These are phyloP conservation scores for Lasioglossum albipes DNA, from an alignment of 1,140 invertebrate species.

Conservation along the genomic window DNA sequence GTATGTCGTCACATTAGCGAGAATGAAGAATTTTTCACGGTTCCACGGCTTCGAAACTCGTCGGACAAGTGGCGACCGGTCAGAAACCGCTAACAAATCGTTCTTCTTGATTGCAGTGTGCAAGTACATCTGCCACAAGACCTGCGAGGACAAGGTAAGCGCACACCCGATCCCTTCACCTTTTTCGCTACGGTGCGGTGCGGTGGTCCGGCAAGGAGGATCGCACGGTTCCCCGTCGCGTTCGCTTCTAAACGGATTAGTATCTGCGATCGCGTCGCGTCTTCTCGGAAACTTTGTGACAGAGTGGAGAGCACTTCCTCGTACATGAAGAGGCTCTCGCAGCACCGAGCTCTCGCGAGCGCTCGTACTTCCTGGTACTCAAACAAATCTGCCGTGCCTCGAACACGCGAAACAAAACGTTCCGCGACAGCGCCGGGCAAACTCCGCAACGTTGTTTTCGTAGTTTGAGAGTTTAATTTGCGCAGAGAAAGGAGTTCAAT, in stretches of 20 bases:
- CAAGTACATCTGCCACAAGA: conserved; percentile 89
- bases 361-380: conserved; percentile 57
- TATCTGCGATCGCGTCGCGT: conserved; percentile 40
- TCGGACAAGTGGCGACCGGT: too few species aligned
- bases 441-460: background rate
- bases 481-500: too few species aligned
- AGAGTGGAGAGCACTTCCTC: conserved; percentile 54
- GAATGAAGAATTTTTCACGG: too few species aligned
- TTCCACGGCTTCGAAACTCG: too few species aligned
- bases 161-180: background rate
- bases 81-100: conserved; percentile 18
- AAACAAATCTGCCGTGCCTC: conserved; percentile 50
- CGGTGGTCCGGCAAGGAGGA: too few species aligned
- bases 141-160: conserved; percentile 87
- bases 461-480: too few species aligned
- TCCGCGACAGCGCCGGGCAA: background rate
- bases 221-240: background rate
- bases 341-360: background rate
- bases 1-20: too few species aligned
- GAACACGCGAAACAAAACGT: conserved; percentile 40
- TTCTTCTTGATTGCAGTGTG: conserved; percentile 84
- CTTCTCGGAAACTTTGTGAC: conserved; percentile 59
- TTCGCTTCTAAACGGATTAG: conserved; percentile 45
- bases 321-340: conserved; percentile 46
- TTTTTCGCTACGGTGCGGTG: background rate